These are phyloP conservation scores for Pandion haliaetus DNA, from an alignment of 2,113 vertebrate species.

Conservation along the genomic window DNA sequence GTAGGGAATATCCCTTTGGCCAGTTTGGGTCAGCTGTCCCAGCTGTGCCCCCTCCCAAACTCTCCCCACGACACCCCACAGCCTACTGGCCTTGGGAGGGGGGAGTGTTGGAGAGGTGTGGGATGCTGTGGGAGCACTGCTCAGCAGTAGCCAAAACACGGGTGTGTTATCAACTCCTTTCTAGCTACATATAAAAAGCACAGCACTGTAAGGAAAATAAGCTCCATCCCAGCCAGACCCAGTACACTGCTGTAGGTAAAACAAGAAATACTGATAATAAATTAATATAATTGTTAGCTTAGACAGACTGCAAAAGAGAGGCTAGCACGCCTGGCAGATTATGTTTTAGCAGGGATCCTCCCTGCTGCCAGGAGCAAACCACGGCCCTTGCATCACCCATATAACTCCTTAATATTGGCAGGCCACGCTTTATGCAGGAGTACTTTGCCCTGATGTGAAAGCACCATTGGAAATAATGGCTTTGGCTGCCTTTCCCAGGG, in stretches of 20 bases:
- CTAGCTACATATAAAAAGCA: background rate
- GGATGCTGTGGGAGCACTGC: background rate
- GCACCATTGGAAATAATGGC: background rate
- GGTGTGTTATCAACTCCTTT: background rate
- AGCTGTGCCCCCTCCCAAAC: background rate
- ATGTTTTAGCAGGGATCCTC: background rate
- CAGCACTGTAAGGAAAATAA: background rate
- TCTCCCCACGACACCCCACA: accelerated
- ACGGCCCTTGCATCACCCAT: background rate
- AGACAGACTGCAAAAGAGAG: background rate
- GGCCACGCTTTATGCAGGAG: background rate
- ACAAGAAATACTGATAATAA: background rate
- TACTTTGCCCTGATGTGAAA: background rate
- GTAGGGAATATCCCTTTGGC: background rate
- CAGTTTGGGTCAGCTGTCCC: background rate
- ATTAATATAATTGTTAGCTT: background rate
- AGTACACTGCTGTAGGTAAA: background rate
- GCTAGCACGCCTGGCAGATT: background rate
- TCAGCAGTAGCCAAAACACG: background rate
- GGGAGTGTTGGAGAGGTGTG: background rate
- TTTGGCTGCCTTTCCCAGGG: background rate
- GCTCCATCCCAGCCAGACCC: background rate
- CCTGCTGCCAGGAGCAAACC: background rate
- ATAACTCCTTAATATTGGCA: background rate
- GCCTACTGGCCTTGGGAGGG: background rate